Conservation (phyloP, 2,797 vertebrate species). For the Geotrypetes seraphini region DNA sequence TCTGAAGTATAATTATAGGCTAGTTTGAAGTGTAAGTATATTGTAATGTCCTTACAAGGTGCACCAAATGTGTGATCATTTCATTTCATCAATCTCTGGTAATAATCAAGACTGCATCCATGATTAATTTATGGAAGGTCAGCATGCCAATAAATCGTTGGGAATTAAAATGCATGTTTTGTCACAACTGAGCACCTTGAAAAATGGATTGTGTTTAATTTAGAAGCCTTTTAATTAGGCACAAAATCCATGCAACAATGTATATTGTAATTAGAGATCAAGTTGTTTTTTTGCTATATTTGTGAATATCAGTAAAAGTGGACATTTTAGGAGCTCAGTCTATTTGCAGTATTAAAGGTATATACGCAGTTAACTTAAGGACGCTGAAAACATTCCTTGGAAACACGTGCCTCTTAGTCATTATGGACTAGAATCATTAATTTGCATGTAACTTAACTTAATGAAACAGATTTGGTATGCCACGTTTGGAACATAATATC, state of each 20-base stretch:
- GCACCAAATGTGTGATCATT: conserved; percentile 34
- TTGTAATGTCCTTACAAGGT: conserved; percentile 28
- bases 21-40: conserved; percentile 26
- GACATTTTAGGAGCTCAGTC: conserved; percentile 51
- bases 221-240: conserved; percentile 67
- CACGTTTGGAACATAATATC: conserved; percentile 8
- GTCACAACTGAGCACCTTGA: conserved; percentile 54
- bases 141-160: conserved; percentile 59
- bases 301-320: conserved; percentile 63
- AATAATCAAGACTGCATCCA: conserved; percentile 41
- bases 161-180: conserved; percentile 61
- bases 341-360: conserved; percentile 59
- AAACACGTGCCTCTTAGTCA: conserved; percentile 43
- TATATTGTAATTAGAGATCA: conserved; percentile 57
- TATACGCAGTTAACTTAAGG: conserved; percentile 42
- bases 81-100: conserved; percentile 42
- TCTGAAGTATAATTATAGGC: conserved; percentile 34
- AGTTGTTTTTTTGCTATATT: conserved; percentile 54
- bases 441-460: conserved; percentile 48
- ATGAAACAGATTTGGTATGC: conserved; percentile 32
- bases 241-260: conserved; percentile 59
- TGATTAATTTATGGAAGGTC: conserved; percentile 52
- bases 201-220: conserved; percentile 66
- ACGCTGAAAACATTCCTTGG: conserved; percentile 49
- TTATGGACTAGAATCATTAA: conserved; percentile 44